Percentiles rank a stretch among this genome's conserved stretches.
phyloP scores from a whole-genome alignment of 2,888 invertebrate species.

The Scaeva pyrastri region DNA sequence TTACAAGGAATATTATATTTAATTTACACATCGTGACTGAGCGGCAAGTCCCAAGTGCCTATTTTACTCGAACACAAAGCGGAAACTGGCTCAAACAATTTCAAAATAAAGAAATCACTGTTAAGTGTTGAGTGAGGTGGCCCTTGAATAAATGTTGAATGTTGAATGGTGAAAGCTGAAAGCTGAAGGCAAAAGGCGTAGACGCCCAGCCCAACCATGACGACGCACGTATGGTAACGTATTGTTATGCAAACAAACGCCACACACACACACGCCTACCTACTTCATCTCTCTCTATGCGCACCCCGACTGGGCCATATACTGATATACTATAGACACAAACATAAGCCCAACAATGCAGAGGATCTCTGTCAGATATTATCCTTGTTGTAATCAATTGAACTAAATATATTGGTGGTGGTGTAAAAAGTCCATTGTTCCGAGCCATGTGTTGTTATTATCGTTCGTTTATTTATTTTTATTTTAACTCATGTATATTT shows the following conservation, averaged over 20 bases:
- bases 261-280: constrained; percentile 14
- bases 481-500: too few species aligned
- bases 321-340: background rate
- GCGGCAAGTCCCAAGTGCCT: constrained; percentile 44
- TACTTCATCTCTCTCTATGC: background rate
- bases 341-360: constrained; percentile 34
- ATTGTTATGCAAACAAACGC: constrained; percentile 2
- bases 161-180: constrained; percentile 5
- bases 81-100: constrained; percentile 59
- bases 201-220: background rate
- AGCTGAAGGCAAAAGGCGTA: constrained; percentile 2
- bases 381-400: constrained; percentile 66
- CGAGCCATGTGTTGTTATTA: constrained; percentile 45
- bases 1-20: constrained; percentile 20
- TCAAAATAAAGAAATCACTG: constrained; percentile 56
- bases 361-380: constrained; percentile 70
- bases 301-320: too few species aligned
- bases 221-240: background rate
- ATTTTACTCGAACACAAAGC: constrained; percentile 52
- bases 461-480: constrained; percentile 33
- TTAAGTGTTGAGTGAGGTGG: constrained; percentile 18
- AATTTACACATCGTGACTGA: constrained; percentile 17
- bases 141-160: constrained; percentile 25
- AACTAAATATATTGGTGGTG: constrained; percentile 52
- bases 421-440: constrained; percentile 40